These are phyloP conservation scores for Phycodurus eques DNA, from an alignment of 2,113 vertebrate species.

Conservation along the genomic window DNA sequence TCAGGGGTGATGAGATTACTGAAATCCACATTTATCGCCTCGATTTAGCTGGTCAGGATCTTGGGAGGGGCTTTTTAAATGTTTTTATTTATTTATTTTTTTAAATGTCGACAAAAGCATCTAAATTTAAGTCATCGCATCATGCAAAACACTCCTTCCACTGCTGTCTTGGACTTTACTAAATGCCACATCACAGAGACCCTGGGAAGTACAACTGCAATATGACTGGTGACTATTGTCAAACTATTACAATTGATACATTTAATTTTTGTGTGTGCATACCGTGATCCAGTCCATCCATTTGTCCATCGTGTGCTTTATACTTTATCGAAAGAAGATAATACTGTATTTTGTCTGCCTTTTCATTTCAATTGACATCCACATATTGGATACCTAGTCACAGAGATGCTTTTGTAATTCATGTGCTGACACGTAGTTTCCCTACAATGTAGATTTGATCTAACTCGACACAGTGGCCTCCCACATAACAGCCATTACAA, in stretches of 20 bases:
- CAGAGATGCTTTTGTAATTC: constrained; percentile 15
- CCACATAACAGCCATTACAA: constrained; percentile 7
- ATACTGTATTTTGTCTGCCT: neutral
- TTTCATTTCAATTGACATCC: neutral
- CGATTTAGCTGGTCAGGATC: constrained; percentile 15
- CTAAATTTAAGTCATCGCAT: constrained; percentile 2
- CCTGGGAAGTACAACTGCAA: neutral
- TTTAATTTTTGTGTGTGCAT: neutral
- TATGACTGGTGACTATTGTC: neutral
- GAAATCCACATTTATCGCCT: constrained; percentile 53
- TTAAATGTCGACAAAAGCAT: neutral
- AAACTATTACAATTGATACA: neutral
- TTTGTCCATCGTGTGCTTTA: too few relatives aligned
- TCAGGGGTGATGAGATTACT: constrained; percentile 36
- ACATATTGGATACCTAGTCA: neutral
- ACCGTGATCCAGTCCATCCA: too few relatives aligned
- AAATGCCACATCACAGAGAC: neutral
- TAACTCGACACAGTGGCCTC: constrained; percentile 10
- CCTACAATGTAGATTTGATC: constrained; percentile 22
- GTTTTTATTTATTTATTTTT: constrained; percentile 10
- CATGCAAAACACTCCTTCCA: constrained; percentile 4
- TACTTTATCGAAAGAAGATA: neutral
- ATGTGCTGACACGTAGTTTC: constrained; percentile 18
- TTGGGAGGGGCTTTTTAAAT: constrained; percentile 24
- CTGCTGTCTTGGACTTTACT: neutral